Conservation (phyloP, 1,140 invertebrate genomes). For the Cydia amplana region DNA sequence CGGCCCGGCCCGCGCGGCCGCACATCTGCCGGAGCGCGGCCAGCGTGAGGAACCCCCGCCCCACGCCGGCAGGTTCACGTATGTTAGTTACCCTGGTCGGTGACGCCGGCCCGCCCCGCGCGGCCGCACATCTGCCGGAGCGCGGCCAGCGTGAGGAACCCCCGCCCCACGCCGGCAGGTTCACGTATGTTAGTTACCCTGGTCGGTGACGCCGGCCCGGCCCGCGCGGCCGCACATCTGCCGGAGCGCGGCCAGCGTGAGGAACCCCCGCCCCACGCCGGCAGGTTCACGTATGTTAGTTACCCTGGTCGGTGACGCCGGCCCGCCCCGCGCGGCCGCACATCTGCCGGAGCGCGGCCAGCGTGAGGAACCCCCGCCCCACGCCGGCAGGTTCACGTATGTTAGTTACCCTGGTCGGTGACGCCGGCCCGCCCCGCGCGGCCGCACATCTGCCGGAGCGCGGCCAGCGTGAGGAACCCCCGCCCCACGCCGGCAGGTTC, state of each 20-base stretch:
- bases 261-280: too few relatives aligned
- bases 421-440: slow-evolving; percentile 83
- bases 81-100: slow-evolving; percentile 42
- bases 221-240: too few relatives aligned
- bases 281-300: slow-evolving; percentile 98
- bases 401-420: slow-evolving; percentile 50
- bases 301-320: too few relatives aligned
- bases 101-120: too few relatives aligned
- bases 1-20: slow-evolving; percentile 84
- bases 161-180: slow-evolving; percentile 97
- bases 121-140: too few relatives aligned
- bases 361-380: too few relatives aligned
- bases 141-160: too few relatives aligned
- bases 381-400: slow-evolving; percentile 98
- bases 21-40: slow-evolving; percentile 97
- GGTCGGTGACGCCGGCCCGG: too few relatives aligned
- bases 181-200: slow-evolving; percentile 85
- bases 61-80: too few relatives aligned
- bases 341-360: too few relatives aligned
- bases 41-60: slow-evolving; percentile 87
- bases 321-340: too few relatives aligned
- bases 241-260: too few relatives aligned
- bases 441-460: slow-evolving; percentile 98
- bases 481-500: slow-evolving; percentile 95
- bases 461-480: slow-evolving; percentile 87